Percentiles rank a stretch among this genome's conserved stretches.
phyloP scores from a whole-genome alignment of 2,888 invertebrate species.

The Drosophila conformis region DNA sequence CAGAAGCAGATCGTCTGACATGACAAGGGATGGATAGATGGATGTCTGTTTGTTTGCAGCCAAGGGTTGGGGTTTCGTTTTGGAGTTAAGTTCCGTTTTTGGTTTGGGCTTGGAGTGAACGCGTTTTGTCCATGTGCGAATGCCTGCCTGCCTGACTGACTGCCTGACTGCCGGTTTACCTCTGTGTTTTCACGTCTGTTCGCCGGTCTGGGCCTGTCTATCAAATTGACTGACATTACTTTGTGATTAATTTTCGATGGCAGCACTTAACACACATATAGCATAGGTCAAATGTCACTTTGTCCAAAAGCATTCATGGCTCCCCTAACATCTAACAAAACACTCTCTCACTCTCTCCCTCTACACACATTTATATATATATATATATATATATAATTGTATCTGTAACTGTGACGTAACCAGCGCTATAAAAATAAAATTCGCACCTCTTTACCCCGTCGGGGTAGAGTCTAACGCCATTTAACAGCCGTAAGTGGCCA shows the following conservation, averaged over 20 bases:
- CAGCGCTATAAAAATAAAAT: conserved; percentile 30
- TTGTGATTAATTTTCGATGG: conserved; percentile 83
- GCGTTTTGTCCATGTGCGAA: neutral
- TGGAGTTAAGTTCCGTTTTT: conserved; percentile 11
- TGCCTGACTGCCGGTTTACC: conserved; percentile 1
- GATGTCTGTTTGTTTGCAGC: conserved; percentile 14
- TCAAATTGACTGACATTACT: conserved; percentile 83
- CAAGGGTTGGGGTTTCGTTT: conserved; percentile 15
- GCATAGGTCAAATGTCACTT: conserved; percentile 73
- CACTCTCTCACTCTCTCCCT: neutral
- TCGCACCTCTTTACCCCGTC: conserved; percentile 31
- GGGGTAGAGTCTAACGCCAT: conserved; percentile 61
- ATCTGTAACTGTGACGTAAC: conserved; percentile 37
- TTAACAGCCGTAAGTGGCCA: conserved; percentile 73
- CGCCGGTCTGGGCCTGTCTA: conserved; percentile 60
- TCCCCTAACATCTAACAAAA: conserved; percentile 39
- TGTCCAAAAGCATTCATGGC: conserved; percentile 31
- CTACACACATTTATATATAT: conserved; percentile 11
- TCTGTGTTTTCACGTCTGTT: conserved; percentile 2
- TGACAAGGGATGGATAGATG: conserved; percentile 77
- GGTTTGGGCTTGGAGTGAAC: conserved; percentile 20
- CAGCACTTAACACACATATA: conserved; percentile 75
- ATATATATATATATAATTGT: neutral
- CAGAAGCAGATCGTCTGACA: conserved; percentile 50
- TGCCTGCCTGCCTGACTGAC: neutral